phyloP scores from a whole-genome alignment of 2,113 vertebrate genomes.

The Malurus cyaneus region DNA sequence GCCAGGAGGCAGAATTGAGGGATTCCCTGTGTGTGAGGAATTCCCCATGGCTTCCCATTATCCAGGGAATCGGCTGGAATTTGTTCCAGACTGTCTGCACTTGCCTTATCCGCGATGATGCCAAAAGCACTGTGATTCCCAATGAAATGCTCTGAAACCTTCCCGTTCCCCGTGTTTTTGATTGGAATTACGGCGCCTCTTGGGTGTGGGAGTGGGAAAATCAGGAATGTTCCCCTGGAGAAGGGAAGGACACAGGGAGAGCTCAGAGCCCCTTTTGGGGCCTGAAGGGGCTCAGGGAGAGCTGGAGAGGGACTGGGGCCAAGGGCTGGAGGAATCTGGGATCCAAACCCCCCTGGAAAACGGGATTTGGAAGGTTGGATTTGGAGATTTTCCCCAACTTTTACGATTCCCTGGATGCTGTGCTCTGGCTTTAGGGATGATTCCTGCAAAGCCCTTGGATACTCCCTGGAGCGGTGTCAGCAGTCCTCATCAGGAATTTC shows the following conservation, averaged over 20 bases:
- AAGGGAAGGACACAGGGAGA: neutral
- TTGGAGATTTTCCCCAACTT: no score
- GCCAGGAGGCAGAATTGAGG: neutral
- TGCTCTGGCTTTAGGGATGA: no score
- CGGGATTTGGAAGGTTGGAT: no score
- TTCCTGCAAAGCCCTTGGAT: no score
- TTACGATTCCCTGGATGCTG: no score
- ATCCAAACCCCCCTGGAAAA: no score
- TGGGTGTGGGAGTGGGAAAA: neutral
- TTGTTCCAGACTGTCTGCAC: neutral
- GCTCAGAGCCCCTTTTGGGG: neutral
- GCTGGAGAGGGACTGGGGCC: neutral
- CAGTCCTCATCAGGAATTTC: no score
- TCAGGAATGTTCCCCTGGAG: fast-evolving
- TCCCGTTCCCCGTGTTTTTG: neutral
- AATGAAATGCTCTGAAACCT: neutral
- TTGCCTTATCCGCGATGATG: neutral
- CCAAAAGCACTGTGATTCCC: neutral
- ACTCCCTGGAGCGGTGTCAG: no score
- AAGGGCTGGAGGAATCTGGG: no score
- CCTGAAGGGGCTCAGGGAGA: neutral
- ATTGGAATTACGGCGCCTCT: neutral
- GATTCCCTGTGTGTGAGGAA: neutral
- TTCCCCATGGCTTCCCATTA: neutral
- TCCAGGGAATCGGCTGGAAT: neutral